Conservation (phyloP, 2,113 vertebrate genomes). For the Cyphomyrus discorhynchus region DNA sequence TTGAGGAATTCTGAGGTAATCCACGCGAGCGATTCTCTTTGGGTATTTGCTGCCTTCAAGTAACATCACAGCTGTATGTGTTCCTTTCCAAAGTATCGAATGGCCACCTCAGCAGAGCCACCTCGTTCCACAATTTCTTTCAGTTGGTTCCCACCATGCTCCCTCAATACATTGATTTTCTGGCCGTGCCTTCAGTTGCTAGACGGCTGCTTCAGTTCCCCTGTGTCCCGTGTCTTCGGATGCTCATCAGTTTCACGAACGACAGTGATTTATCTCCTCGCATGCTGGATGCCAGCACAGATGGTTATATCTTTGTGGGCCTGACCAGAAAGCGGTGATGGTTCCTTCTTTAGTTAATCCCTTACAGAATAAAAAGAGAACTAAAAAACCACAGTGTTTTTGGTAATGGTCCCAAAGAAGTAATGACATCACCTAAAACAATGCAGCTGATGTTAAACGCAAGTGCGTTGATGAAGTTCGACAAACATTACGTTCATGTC, state of each 20-base stretch:
- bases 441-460: not conserved
- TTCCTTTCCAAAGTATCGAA: not conserved
- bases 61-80: constrained; percentile 14
- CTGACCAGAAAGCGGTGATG: not conserved
- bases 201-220: not conserved
- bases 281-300: not conserved
- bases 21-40: not conserved
- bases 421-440: not conserved
- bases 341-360: not conserved
- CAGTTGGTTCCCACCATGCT: not conserved
- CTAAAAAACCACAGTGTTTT: not conserved
- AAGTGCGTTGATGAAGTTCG: not conserved
- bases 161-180: constrained; percentile 4
- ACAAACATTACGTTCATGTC: not conserved
- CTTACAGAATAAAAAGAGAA: not conserved
- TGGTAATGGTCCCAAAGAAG: not conserved
- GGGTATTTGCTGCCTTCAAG: not conserved
- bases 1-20: constrained; percentile 20
- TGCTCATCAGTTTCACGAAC: not conserved
- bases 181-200: not conserved
- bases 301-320: constrained; percentile 1
- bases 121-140: not conserved
- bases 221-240: not conserved
- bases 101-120: not conserved
- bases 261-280: not conserved